These are phyloP conservation scores for Chloroclysta siterata DNA, from an alignment of 2,888 invertebrate species.

Conservation along the genomic window DNA sequence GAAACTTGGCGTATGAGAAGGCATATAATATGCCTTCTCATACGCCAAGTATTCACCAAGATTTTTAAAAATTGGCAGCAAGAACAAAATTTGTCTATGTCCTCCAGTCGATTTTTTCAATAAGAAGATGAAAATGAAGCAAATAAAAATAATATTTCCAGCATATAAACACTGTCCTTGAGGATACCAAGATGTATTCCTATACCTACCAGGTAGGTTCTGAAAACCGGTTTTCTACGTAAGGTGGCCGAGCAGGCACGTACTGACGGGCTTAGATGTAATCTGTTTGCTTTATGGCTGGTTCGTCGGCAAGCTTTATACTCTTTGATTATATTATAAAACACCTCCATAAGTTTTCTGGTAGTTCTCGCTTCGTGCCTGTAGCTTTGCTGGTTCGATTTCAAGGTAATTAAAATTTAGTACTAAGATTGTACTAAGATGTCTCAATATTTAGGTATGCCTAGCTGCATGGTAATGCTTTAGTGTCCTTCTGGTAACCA, in stretches of 20 bases:
- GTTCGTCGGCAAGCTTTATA: conserved; percentile 59
- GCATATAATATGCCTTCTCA: too few relatives aligned
- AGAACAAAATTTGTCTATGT: too few relatives aligned
- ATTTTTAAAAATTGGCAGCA: too few relatives aligned
- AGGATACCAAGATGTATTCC: background rate
- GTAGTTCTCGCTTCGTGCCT: conserved; percentile 2
- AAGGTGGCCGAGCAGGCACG: conserved; percentile 46
- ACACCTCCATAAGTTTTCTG: conserved; percentile 35
- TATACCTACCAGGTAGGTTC: background rate
- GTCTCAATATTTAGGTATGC: background rate
- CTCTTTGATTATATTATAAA: conserved; percentile 55
- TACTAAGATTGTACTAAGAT: background rate
- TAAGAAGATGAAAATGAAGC: too few relatives aligned
- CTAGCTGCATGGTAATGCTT: background rate
- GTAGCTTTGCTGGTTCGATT: conserved; percentile 1
- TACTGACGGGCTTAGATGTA: conserved; percentile 65
- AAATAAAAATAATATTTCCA: too few relatives aligned
- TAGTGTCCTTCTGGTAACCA: background rate
- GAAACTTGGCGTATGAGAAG: too few relatives aligned
- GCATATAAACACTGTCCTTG: too few relatives aligned
- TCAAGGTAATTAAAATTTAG: background rate
- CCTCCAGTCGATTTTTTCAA: too few relatives aligned
- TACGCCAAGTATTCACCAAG: too few relatives aligned
- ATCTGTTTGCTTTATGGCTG: conserved; percentile 75
- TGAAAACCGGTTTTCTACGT: conserved; percentile 10